A percentile compares a stretch with the other conserved stretches of the same genome.
phyloP scores from a whole-genome alignment of 2,888 invertebrate genomes.

The Leptinotarsa tumamoca region DNA sequence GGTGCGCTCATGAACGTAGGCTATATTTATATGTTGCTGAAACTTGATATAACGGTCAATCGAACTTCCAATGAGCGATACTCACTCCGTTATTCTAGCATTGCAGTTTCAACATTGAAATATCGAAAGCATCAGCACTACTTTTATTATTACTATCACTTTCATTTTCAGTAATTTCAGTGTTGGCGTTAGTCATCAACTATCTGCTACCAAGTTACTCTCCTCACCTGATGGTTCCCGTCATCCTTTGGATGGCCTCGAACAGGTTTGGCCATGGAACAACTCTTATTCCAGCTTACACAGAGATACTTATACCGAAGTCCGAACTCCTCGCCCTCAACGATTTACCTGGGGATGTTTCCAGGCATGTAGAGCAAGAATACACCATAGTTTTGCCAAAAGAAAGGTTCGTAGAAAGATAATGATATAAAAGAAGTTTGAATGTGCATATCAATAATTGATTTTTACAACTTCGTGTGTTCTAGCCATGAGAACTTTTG shows the following conservation, averaged over 20 bases:
- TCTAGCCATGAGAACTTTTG: too few relatives aligned
- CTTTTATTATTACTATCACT: background rate
- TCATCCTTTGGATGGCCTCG: slow-evolving; percentile 77
- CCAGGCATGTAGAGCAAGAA: slow-evolving; percentile 77
- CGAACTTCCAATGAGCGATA: too few relatives aligned
- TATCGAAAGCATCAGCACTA: background rate
- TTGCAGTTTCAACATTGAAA: too few relatives aligned
- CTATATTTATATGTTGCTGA: too few relatives aligned
- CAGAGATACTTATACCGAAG: slow-evolving; percentile 63
- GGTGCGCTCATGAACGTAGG: too few relatives aligned
- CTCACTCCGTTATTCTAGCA: too few relatives aligned
- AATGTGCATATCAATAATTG: too few relatives aligned
- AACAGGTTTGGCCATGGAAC: slow-evolving; percentile 68
- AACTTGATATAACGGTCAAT: too few relatives aligned
- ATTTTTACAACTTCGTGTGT: too few relatives aligned
- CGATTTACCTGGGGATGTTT: slow-evolving; percentile 82
- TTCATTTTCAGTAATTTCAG: slow-evolving; percentile 34
- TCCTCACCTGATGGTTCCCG: slow-evolving; percentile 86
- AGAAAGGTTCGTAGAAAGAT: slow-evolving; percentile 73
- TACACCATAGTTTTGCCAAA: slow-evolving; percentile 85
- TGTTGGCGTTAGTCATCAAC: slow-evolving; percentile 80
- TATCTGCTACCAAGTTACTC: slow-evolving; percentile 85
- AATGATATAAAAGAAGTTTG: too few relatives aligned
- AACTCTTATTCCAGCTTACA: slow-evolving; percentile 64
- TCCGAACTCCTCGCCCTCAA: slow-evolving; percentile 64